Conservation (phyloP, 2,113 vertebrate species). For the Cryptomyrus ogoouensis region DNA sequence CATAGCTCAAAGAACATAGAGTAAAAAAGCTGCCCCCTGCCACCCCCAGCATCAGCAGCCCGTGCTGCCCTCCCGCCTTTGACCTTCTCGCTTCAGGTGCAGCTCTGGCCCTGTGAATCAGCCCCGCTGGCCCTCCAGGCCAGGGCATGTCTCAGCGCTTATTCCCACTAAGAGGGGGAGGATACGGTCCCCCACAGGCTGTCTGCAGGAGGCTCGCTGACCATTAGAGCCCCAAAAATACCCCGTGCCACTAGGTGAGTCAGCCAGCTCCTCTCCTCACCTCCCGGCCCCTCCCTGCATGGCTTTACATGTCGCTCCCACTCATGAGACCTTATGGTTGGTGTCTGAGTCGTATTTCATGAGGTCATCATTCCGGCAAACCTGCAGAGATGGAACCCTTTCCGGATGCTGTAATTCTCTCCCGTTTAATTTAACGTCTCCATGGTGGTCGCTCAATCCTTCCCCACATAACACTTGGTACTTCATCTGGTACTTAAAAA, state of each 20-base stretch:
- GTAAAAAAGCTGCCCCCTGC: not conserved
- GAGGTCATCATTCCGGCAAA: slow-evolving; percentile 35
- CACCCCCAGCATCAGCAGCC: slow-evolving; percentile 35
- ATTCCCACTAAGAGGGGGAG: slow-evolving; percentile 40
- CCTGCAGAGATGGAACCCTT: not conserved
- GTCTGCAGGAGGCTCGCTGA: slow-evolving; percentile 28
- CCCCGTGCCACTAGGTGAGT: slow-evolving; percentile 1
- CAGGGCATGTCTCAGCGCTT: slow-evolving; percentile 32
- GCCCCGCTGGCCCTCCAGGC: slow-evolving; percentile 63
- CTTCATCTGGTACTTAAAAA: not conserved
- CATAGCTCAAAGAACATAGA: not conserved
- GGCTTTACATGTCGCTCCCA: not conserved
- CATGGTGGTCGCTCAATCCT: not conserved
- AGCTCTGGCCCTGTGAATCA: slow-evolving; percentile 67
- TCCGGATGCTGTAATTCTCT: not conserved
- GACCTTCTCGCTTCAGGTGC: slow-evolving; percentile 68
- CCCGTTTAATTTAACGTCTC: not conserved
- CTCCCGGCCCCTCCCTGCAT: slow-evolving; percentile 20
- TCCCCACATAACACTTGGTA: not conserved
- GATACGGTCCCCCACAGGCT: slow-evolving; percentile 37
- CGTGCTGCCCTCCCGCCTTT: slow-evolving; percentile 43
- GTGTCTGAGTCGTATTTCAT: slow-evolving; percentile 17
- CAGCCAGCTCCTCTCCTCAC: not conserved
- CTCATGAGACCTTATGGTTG: slow-evolving; percentile 22
- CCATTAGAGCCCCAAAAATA: slow-evolving; percentile 38